A percentile compares a stretch with the other conserved stretches of the same genome.
Conservation (phyloP, 2,888 invertebrate genomes). For the Asteroscopus sphinx region DNA sequence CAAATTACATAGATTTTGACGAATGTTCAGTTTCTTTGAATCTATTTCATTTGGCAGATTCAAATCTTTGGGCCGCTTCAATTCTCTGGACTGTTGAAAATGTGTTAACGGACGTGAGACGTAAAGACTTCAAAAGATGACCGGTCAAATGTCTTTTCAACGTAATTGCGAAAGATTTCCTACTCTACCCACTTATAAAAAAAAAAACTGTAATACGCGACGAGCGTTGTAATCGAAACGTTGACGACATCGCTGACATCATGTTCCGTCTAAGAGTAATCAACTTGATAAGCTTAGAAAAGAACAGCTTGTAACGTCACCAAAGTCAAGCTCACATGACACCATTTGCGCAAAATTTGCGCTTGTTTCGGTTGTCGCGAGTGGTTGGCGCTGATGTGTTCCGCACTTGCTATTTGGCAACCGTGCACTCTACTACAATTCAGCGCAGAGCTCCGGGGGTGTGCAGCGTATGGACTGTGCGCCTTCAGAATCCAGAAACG, state of each 20-base stretch:
- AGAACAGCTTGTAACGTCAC: slow-evolving; percentile 26
- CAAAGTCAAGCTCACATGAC: no score
- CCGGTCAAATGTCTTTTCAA: slow-evolving; percentile 21
- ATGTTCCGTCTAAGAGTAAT: slow-evolving; percentile 28
- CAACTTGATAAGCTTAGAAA: slow-evolving; percentile 46
- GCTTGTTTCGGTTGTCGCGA: no score
- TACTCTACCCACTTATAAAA: slow-evolving; percentile 7
- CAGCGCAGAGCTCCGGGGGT: no score
- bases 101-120: slow-evolving; percentile 27
- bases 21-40: slow-evolving; percentile 22
- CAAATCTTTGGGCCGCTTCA: slow-evolving; percentile 15
- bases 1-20: slow-evolving; percentile 38
- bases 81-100: slow-evolving; percentile 11
- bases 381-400: no score
- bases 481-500: no score
- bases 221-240: slow-evolving; percentile 14
- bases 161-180: slow-evolving; percentile 22
- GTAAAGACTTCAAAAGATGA: slow-evolving; percentile 37
- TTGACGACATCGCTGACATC: slow-evolving; percentile 27
- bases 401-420: no score
- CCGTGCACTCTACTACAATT: no score
- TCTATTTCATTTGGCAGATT: slow-evolving; percentile 33
- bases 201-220: slow-evolving; percentile 22
- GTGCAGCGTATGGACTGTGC: no score
- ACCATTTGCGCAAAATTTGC: no score